Evolutionary conservation across 2,888 invertebrate species (phyloP).

Genomic region (Bursaphelenchus okinawaensis): DNA sequence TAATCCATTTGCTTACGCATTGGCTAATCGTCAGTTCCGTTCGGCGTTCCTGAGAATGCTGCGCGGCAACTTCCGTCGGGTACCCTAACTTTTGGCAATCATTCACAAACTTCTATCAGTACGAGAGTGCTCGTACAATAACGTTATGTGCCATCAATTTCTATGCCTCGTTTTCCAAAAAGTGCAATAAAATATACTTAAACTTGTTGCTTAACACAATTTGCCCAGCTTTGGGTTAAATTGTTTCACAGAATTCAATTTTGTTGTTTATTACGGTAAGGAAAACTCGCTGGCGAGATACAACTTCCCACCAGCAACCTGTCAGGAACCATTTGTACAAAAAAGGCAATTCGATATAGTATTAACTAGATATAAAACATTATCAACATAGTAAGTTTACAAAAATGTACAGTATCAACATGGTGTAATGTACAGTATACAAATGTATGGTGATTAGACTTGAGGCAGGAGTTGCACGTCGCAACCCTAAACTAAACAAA

Average conservation of each 20-base stretch:
- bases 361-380: too few species aligned
- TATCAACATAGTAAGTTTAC: too few species aligned
- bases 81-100: background rate
- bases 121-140: too few species aligned
- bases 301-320: background rate
- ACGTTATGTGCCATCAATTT: background rate
- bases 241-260: background rate
- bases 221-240: background rate
- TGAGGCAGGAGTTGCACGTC: background rate
- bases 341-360: background rate
- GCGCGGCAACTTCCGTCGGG: slow-evolving; percentile 58
- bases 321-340: background rate
- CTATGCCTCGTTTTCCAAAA: background rate
- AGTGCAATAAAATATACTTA: background rate
- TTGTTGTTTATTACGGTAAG: background rate
- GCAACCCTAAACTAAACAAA: background rate
- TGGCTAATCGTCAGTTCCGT: slow-evolving; percentile 72
- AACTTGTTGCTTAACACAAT: background rate
- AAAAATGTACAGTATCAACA: background rate
- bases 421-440: too few species aligned
- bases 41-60: slow-evolving; percentile 80
- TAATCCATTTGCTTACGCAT: slow-evolving; percentile 57
- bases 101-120: too few species aligned
- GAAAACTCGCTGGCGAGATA: background rate
- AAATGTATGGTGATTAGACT: background rate